Conservation (phyloP, 2,113 vertebrate genomes). For the Oplegnathus fasciatus region DNA sequence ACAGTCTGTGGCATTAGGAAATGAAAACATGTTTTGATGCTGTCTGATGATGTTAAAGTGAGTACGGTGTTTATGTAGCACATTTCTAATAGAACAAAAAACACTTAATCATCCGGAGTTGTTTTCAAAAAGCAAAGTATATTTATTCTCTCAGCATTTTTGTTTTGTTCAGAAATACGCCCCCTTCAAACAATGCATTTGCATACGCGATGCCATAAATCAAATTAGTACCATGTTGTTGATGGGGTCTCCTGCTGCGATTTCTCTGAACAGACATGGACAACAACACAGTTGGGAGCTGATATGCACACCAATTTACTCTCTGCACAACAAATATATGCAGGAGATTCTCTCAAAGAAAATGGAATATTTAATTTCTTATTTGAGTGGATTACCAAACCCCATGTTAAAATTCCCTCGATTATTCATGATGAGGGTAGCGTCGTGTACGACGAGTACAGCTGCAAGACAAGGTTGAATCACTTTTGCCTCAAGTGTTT, state of each 20-base stretch:
- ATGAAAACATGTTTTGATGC: slow-evolving; percentile 24
- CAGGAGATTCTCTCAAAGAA: slow-evolving; percentile 66
- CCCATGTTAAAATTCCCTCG: slow-evolving; percentile 45
- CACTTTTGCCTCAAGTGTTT: slow-evolving; percentile 51
- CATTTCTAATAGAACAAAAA: slow-evolving; percentile 29
- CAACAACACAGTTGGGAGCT: slow-evolving; percentile 68
- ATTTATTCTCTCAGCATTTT: slow-evolving; percentile 34
- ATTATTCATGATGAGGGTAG: slow-evolving; percentile 56
- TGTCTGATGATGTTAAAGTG: slow-evolving; percentile 21
- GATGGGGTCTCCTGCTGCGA: slow-evolving; percentile 62
- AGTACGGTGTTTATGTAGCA: not conserved
- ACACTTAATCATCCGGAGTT: slow-evolving; percentile 39
- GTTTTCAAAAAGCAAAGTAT: slow-evolving; percentile 33
- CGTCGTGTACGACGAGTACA: slow-evolving; percentile 1
- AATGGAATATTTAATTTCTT: slow-evolving; percentile 76
- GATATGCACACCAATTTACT: slow-evolving; percentile 61
- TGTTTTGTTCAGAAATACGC: slow-evolving; percentile 23
- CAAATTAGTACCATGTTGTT: slow-evolving; percentile 64
- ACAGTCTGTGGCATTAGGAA: slow-evolving; percentile 17
- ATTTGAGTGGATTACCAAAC: slow-evolving; percentile 60
- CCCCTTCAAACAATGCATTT: slow-evolving; percentile 52
- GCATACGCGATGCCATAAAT: slow-evolving; percentile 64
- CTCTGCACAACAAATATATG: slow-evolving; percentile 67
- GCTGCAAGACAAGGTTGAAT: slow-evolving; percentile 40
- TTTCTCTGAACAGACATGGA: slow-evolving; percentile 56